Evolutionary conservation across 2,797 vertebrate species (phyloP).

Genomic region (Sebastes minor): DNA sequence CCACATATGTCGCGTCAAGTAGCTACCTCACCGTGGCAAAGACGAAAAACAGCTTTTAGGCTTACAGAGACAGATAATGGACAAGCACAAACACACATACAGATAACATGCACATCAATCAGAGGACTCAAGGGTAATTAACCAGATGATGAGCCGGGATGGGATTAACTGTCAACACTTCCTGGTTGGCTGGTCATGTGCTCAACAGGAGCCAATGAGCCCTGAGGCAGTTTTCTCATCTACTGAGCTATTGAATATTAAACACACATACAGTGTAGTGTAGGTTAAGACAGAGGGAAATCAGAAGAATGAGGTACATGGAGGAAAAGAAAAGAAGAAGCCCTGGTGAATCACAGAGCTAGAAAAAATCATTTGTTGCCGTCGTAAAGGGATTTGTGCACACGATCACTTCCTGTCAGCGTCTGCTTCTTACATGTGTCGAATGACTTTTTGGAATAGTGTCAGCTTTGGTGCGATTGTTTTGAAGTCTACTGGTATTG

Average conservation of each 20-base stretch:
- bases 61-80: background rate
- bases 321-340: background rate
- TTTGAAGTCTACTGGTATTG: background rate
- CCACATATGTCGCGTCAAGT: background rate
- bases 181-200: constrained; percentile 54
- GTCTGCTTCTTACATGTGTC: background rate
- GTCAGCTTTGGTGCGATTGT: background rate
- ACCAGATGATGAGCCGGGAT: constrained; percentile 44
- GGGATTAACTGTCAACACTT: constrained; percentile 58
- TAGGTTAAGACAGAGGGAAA: background rate
- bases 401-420: background rate
- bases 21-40: background rate
- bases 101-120: constrained; percentile 22
- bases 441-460: background rate
- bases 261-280: background rate
- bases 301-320: background rate
- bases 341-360: background rate
- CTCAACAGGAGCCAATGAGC: constrained; percentile 47
- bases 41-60: background rate
- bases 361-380: background rate
- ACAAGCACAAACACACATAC: background rate
- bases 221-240: constrained; percentile 38
- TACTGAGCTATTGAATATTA: constrained; percentile 31
- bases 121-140: constrained; percentile 43
- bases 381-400: background rate